Conservation (phyloP, 2,797 vertebrate species). For the Microtus californicus region DNA sequence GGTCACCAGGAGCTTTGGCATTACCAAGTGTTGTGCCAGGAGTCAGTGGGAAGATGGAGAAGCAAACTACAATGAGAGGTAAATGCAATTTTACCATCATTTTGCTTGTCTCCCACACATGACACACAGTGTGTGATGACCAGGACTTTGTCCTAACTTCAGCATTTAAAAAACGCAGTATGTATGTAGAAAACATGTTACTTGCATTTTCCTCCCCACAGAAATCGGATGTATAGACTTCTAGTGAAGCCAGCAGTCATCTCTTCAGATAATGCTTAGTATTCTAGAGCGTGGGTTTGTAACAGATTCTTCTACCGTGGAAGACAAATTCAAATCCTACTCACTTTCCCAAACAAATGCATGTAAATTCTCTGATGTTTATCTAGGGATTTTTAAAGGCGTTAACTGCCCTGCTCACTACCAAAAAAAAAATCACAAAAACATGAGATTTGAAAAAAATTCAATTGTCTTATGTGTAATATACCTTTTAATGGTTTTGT, state of each 20-base stretch:
- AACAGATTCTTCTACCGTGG: neutral
- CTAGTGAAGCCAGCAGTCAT: neutral
- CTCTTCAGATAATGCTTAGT: neutral
- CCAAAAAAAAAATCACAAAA: neutral
- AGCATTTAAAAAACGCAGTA: neutral
- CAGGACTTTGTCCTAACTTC: neutral
- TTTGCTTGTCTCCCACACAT: neutral
- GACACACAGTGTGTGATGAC: neutral
- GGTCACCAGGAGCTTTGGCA: neutral
- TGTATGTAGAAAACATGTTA: neutral
- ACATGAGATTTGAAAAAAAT: neutral
- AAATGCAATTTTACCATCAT: neutral
- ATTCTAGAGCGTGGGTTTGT: constrained; percentile 20
- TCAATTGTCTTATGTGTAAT: neutral
- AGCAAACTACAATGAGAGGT: neutral
- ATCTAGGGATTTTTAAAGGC: neutral
- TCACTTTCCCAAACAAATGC: neutral
- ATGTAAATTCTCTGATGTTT: constrained; percentile 31
- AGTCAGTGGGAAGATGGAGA: neutral
- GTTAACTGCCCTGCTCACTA: neutral
- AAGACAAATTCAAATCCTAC: constrained; percentile 39
- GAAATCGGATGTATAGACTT: neutral
- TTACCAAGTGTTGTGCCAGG: neutral
- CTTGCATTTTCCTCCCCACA: neutral
- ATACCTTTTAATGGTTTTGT: neutral